Conservation (phyloP, 1,140 invertebrate species). For the Drosophila mayri region DNA sequence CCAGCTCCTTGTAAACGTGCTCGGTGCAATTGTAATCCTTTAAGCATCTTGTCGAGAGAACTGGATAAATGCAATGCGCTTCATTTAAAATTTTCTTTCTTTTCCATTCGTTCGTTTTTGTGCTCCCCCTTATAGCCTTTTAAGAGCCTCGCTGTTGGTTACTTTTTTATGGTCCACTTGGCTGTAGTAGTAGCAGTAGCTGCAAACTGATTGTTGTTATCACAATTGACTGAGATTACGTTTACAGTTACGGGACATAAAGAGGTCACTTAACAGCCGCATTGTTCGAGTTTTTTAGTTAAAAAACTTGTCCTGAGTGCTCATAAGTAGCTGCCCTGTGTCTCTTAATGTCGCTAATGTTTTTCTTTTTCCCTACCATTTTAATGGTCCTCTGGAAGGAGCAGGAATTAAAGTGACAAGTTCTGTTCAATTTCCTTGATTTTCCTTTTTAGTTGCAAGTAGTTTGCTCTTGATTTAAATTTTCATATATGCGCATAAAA, state of each 20-base stretch:
- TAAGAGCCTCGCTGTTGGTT: constrained; percentile 52
- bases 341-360: constrained; percentile 45
- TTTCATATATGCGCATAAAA: constrained; percentile 51
- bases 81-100: constrained; percentile 73
- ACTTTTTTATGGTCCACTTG: constrained; percentile 73
- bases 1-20: constrained; percentile 1
- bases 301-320: constrained; percentile 44
- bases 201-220: constrained; percentile 72
- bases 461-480: constrained; percentile 19
- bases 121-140: constrained; percentile 37
- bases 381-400: constrained; percentile 5
- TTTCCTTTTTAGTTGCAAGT: constrained; percentile 10
- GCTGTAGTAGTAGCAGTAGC: constrained; percentile 10
- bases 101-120: constrained; percentile 32
- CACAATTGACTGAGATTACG: constrained; percentile 74
- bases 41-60: constrained; percentile 67
- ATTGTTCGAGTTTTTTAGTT: constrained; percentile 65
- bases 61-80: constrained; percentile 70
- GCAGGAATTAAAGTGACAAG: not conserved
- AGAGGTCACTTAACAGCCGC: constrained; percentile 70
- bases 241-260: constrained; percentile 61
- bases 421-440: constrained; percentile 29
- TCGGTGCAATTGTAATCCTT: constrained; percentile 73
- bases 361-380: constrained; percentile 9
- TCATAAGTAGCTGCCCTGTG: constrained; percentile 47